Percentiles rank a stretch among this genome's conserved stretches.
phyloP scores from a whole-genome alignment of 1,140 invertebrate genomes.

The Ceratitis capitata region DNA sequence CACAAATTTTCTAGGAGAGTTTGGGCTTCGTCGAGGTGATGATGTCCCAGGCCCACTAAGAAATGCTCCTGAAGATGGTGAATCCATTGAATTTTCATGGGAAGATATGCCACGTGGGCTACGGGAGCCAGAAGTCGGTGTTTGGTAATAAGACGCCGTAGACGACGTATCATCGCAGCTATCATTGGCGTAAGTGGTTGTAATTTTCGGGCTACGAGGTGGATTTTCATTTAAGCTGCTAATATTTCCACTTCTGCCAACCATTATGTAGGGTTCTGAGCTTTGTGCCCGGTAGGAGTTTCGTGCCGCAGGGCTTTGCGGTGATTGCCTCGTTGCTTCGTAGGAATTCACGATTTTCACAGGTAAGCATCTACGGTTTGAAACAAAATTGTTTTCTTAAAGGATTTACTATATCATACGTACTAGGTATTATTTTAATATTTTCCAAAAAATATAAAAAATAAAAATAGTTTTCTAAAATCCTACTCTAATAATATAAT shows the following conservation, averaged over 20 bases:
- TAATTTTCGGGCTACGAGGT: slow-evolving; percentile 62
- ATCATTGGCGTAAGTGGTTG: slow-evolving; percentile 59
- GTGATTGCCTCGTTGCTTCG: slow-evolving; percentile 13
- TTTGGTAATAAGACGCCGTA: slow-evolving; percentile 60
- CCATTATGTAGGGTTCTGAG: background rate
- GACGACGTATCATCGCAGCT: slow-evolving; percentile 58
- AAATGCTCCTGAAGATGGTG: slow-evolving; percentile 43
- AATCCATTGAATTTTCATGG: slow-evolving; percentile 50
- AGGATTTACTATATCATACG: too few relatives aligned
- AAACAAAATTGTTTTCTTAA: too few relatives aligned
- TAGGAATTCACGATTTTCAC: slow-evolving; percentile 14
- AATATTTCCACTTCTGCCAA: background rate
- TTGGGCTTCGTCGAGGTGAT: slow-evolving; percentile 53
- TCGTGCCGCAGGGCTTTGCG: slow-evolving; percentile 32
- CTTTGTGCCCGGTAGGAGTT: slow-evolving; percentile 41
- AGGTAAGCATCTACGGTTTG: slow-evolving; percentile 32
- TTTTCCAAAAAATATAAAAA: too few relatives aligned
- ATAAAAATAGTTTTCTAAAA: too few relatives aligned
- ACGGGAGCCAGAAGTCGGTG: slow-evolving; percentile 55
- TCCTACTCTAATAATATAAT: too few relatives aligned
- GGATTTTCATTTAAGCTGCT: slow-evolving; percentile 46
- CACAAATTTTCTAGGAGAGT: slow-evolving; percentile 60
- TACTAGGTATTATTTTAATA: too few relatives aligned
- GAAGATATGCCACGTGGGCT: slow-evolving; percentile 42
- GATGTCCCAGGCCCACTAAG: slow-evolving; percentile 47